Evolutionary conservation across 1,140 invertebrate species (phyloP).

Genomic region (Diachasmimorpha longicaudata): DNA sequence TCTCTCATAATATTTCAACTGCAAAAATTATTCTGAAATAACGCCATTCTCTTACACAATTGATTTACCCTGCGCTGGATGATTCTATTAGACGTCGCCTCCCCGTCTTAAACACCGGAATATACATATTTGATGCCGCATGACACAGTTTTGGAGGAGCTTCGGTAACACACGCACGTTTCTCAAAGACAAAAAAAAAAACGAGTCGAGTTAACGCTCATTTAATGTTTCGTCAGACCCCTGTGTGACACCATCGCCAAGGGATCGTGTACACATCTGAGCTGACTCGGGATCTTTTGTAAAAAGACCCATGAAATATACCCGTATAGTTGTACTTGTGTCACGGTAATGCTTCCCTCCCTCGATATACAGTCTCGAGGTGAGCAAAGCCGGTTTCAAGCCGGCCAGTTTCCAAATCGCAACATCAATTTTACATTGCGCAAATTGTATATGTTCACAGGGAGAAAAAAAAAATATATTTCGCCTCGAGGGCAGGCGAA

Average conservation of each 20-base stretch:
- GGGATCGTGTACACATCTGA: background rate
- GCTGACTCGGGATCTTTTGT: background rate
- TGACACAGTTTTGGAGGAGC: background rate
- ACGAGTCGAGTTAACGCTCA: background rate
- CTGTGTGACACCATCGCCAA: conserved; percentile 6
- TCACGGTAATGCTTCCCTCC: conserved; percentile 6
- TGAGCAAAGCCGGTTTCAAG: conserved; percentile 28
- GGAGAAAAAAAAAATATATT: background rate
- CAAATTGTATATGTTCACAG: conserved; percentile 9
- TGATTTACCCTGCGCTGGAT: background rate
- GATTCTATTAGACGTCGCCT: background rate
- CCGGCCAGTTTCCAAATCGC: conserved; percentile 29
- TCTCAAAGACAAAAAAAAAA: background rate
- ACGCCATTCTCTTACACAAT: background rate
- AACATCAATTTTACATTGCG: conserved; percentile 30
- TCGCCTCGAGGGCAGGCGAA: background rate
- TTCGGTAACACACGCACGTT: background rate
- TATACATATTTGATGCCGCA: background rate
- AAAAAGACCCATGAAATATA: conserved; percentile 2
- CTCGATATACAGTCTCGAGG: conserved; percentile 2
- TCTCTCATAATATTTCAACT: background rate
- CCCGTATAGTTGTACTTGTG: conserved; percentile 1
- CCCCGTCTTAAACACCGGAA: background rate
- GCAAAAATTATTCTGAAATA: background rate
- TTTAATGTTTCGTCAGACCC: conserved; percentile 2